Evolutionary conservation across 2,888 invertebrate species (phyloP).

Genomic region (Ophraella communa): DNA sequence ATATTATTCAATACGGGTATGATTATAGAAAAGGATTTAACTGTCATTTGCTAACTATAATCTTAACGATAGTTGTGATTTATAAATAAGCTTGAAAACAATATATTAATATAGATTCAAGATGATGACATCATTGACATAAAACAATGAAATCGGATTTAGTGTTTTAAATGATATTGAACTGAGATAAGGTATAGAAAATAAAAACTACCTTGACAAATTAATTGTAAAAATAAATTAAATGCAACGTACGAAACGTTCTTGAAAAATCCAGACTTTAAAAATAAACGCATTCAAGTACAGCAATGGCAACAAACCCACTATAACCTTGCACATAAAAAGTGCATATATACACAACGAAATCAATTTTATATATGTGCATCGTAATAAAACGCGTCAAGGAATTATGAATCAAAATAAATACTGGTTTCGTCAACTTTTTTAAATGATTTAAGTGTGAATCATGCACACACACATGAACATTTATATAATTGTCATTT

Average conservation of each 20-base stretch:
- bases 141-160: constrained; percentile 20
- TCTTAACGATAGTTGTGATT: not conserved
- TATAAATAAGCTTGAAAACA: not conserved
- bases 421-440: constrained; percentile 24
- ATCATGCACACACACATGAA: too few species aligned
- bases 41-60: not conserved
- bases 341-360: constrained; percentile 43
- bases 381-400: constrained; percentile 36
- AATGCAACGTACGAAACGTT: constrained; percentile 36
- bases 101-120: not conserved
- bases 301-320: constrained; percentile 47
- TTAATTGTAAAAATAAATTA: constrained; percentile 37
- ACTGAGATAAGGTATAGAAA: constrained; percentile 20
- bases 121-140: constrained; percentile 17
- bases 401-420: constrained; percentile 35
- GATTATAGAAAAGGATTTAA: too few species aligned
- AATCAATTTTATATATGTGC: constrained; percentile 34
- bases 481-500: too few species aligned
- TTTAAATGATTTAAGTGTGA: constrained; percentile 3
- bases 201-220: constrained; percentile 38
- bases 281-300: constrained; percentile 50
- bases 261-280: constrained; percentile 53
- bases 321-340: constrained; percentile 52
- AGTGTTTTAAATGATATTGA: constrained; percentile 4
- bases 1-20: too few species aligned